phyloP scores from a whole-genome alignment of 2,113 vertebrate genomes.

The Hucho hucho region DNA sequence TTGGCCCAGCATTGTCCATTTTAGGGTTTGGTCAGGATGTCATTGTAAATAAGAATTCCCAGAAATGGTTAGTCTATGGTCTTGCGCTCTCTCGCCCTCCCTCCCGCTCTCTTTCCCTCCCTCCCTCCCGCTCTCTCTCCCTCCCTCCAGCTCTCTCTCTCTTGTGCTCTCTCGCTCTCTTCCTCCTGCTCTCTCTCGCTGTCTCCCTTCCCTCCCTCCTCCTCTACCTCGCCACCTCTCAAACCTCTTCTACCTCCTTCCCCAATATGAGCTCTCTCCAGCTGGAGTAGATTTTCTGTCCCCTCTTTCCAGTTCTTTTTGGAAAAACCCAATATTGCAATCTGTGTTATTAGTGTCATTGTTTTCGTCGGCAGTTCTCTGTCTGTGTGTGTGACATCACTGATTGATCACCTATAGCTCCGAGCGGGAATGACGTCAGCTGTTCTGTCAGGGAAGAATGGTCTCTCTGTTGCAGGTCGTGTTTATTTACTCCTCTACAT shows the following conservation, averaged over 20 bases:
- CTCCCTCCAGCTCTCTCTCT: no score
- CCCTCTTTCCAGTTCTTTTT: constrained; percentile 11
- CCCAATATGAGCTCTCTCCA: constrained; percentile 25
- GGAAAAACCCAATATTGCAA: constrained; percentile 44
- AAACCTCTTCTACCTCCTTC: constrained; percentile 9
- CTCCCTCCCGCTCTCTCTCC: no score
- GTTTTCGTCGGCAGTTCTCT: constrained; percentile 39
- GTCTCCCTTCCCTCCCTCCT: neutral
- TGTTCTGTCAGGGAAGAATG: no score
- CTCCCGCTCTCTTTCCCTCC: no score
- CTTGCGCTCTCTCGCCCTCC: no score
- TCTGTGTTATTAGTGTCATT: constrained; percentile 52
- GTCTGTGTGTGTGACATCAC: constrained; percentile 41
- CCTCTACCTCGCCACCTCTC: neutral
- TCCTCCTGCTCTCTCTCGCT: neutral
- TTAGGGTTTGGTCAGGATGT: no score
- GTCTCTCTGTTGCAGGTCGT: neutral
- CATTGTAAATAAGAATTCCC: no score
- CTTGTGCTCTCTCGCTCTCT: no score
- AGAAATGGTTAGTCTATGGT: no score
- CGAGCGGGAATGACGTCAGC: constrained; percentile 41
- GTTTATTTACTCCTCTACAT: neutral
- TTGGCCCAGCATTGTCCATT: no score
- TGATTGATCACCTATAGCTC: constrained; percentile 47
- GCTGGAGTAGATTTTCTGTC: constrained; percentile 62